Evolutionary conservation across 2,888 invertebrate species (phyloP).

Genomic region (Peribatodes rhomboidaria): DNA sequence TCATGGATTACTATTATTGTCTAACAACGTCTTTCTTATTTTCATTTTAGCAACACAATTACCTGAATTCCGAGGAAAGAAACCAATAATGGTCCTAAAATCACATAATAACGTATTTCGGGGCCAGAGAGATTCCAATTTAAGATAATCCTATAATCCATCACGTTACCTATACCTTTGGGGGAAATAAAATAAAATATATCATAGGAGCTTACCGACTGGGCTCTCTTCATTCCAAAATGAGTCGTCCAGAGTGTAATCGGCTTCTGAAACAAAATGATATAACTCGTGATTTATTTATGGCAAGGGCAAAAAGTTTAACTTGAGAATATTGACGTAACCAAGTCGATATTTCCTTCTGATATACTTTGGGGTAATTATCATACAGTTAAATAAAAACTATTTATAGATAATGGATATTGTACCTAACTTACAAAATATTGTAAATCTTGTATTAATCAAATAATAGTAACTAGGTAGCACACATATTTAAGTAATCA

Average conservation of each 20-base stretch:
- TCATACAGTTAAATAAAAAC: no score
- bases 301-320: constrained; percentile 9
- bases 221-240: constrained; percentile 97
- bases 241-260: constrained; percentile 96
- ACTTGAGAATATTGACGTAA: neutral
- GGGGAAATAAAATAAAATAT: constrained; percentile 37
- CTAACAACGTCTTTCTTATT: constrained; percentile 12
- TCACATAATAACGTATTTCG: constrained; percentile 37
- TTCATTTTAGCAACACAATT: constrained; percentile 22
- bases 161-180: constrained; percentile 38
- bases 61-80: constrained; percentile 21
- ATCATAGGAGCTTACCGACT: constrained; percentile 89
- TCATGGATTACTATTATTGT: neutral
- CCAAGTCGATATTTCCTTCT: neutral
- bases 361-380: neutral
- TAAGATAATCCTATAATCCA: constrained; percentile 40
- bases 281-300: constrained; percentile 32
- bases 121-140: constrained; percentile 39
- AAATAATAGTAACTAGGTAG: no score
- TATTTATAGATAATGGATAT: no score
- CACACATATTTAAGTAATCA: no score
- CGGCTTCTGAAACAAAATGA: constrained; percentile 92
- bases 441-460: no score
- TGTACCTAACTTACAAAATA: no score
- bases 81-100: constrained; percentile 31